Evolutionary conservation across 2,113 vertebrate species (phyloP).

Genomic region (Mobula birostris): DNA sequence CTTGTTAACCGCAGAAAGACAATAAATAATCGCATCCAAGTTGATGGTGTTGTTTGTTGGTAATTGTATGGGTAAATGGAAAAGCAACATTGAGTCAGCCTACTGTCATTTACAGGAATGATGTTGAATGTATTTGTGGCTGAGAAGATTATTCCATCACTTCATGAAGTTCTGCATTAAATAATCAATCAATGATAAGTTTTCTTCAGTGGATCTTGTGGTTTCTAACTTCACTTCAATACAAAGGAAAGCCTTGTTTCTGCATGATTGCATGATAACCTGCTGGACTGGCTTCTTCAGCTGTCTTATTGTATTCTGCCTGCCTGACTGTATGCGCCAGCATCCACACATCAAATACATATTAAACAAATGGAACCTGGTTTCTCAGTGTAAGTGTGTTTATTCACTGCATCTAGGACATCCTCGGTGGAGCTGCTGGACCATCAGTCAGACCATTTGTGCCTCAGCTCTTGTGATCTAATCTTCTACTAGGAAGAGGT

Average conservation of each 20-base stretch:
- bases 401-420: not conserved
- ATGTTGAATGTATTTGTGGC: not conserved
- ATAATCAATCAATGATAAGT: not conserved
- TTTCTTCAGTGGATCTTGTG: not conserved
- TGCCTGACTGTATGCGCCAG: not conserved
- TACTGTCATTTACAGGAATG: conserved; percentile 12
- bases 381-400: not conserved
- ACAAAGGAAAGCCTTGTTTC: not conserved
- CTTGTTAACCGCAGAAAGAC: not conserved
- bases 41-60: not conserved
- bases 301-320: not conserved
- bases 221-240: not conserved
- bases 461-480: not conserved
- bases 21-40: conserved; percentile 9
- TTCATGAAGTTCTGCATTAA: not conserved
- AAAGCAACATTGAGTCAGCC: conserved; percentile 19
- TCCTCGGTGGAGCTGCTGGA: not conserved
- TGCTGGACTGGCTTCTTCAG: not conserved
- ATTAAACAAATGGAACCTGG: not conserved
- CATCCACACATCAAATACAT: not conserved
- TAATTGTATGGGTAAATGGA: conserved; percentile 4
- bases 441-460: not conserved
- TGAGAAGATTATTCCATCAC: conserved; percentile 14
- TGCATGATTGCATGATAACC: not conserved
- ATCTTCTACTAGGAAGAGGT: not conserved